phyloP scores from a whole-genome alignment of 2,797 vertebrate genomes.

The Enteromius unitaeniatus region DNA sequence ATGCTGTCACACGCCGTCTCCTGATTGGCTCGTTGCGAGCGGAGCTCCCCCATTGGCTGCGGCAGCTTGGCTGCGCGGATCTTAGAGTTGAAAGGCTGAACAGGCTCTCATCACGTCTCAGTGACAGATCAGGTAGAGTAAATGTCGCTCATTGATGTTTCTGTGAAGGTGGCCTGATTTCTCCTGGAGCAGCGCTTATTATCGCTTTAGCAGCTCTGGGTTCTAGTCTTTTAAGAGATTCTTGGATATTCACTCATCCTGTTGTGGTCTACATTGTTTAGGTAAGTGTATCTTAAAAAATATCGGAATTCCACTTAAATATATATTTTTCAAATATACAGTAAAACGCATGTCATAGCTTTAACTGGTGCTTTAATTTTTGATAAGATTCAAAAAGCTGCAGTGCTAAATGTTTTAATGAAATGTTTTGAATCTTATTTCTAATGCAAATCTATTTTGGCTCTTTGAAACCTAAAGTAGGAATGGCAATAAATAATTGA shows the following conservation, averaged over 20 bases:
- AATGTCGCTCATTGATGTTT: constrained; percentile 29
- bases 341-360: too few relatives aligned
- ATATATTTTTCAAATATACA: neutral
- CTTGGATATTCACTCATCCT: constrained; percentile 1
- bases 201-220: neutral
- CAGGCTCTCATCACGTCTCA: constrained; percentile 41
- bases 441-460: neutral
- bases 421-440: neutral
- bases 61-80: constrained; percentile 20
- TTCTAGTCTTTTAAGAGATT: neutral
- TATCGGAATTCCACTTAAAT: neutral
- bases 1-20: neutral
- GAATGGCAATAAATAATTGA: neutral
- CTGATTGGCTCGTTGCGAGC: constrained; percentile 23
- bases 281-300: constrained; percentile 35
- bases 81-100: constrained; percentile 60
- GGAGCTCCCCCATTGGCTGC: constrained; percentile 31
- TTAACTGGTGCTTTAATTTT: neutral
- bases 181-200: neutral
- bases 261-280: neutral
- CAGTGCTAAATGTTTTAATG: neutral
- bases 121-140: constrained; percentile 55
- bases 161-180: constrained; percentile 8
- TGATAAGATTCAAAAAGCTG: neutral
- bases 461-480: neutral